Evolutionary conservation across 2,888 invertebrate genomes (phyloP).

Genomic region (Loripinus fragilis): DNA sequence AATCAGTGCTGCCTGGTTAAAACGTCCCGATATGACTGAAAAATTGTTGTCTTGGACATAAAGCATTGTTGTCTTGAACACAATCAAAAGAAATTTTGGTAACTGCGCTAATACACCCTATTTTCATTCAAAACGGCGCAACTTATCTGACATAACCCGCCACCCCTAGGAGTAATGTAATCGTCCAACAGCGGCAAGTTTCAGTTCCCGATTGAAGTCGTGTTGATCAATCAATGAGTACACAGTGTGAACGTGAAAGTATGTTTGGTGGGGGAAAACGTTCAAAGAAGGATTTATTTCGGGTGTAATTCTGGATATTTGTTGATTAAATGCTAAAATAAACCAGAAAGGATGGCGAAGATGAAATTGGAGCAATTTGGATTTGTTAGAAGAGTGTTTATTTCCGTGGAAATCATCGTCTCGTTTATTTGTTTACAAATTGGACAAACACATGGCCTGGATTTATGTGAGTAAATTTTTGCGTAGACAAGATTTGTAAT

Average conservation of each 20-base stretch:
- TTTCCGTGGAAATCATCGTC: background rate
- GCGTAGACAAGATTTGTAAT: background rate
- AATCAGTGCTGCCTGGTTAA: no score
- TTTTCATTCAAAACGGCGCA: no score
- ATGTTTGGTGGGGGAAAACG: constrained; percentile 2
- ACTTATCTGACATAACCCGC: background rate
- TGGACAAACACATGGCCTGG: constrained; percentile 9
- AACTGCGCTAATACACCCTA: no score
- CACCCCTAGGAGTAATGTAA: background rate
- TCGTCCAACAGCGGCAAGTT: constrained; percentile 4
- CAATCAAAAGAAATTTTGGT: no score
- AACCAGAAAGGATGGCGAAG: background rate
- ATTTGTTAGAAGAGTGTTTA: background rate
- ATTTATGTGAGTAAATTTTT: constrained; percentile 21
- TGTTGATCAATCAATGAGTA: constrained; percentile 16
- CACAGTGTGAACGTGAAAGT: background rate
- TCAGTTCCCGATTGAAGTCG: background rate
- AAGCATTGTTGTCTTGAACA: no score
- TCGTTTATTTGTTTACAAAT: constrained; percentile 15
- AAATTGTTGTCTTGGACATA: no score
- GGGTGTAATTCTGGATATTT: constrained; percentile 10
- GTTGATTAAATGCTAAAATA: background rate
- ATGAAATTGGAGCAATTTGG: background rate
- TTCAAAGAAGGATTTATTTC: constrained; percentile 4
- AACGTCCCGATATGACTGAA: no score